A percentile compares a stretch with the other conserved stretches of the same genome.
These are phyloP conservation scores for Heterotilapia buettikoferi DNA, from an alignment of 2,113 vertebrate genomes.

Conservation along the genomic window DNA sequence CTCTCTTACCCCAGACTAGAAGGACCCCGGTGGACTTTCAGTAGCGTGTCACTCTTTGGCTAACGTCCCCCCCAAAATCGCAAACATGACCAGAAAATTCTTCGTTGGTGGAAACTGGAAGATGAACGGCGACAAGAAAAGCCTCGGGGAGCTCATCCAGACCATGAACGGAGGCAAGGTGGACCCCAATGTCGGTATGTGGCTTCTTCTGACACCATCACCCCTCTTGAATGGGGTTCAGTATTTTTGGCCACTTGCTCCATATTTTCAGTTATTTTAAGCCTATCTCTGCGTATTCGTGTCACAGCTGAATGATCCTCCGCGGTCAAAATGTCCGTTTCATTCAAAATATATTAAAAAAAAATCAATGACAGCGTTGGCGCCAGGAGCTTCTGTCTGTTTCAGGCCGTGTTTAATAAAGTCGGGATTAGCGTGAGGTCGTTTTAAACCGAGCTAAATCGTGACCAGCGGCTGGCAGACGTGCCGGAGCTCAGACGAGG, in stretches of 20 bases:
- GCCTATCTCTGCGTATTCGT: not conserved
- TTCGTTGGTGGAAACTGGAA: constrained; percentile 98
- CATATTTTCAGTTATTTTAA: not conserved
- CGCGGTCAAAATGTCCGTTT: not conserved
- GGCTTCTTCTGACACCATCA: not conserved
- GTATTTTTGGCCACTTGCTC: not conserved
- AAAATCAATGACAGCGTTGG: not conserved
- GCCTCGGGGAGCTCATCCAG: constrained; percentile 84
- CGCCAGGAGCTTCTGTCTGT: not conserved
- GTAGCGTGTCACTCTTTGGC: not conserved
- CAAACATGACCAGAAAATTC: constrained; percentile 88
- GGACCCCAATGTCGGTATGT: constrained; percentile 84
- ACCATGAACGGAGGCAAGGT: constrained; percentile 82
- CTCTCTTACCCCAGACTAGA: constrained; percentile 12
- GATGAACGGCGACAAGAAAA: constrained; percentile 95
- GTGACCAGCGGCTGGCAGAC: not conserved
- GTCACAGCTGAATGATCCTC: not conserved
- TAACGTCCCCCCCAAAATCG: not conserved
- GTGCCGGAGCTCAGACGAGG: not conserved
- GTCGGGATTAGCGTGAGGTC: not conserved
- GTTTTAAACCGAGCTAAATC: not conserved
- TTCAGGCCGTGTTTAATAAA: not conserved
- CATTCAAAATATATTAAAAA: not conserved
- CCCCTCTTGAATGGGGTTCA: accelerated
- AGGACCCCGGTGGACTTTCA: not conserved